Evolutionary conservation across 2,888 invertebrate species (phyloP), one percentile per base, ranked within the genome.

Genomic region (Ochlodes sylvanus): DNA sequence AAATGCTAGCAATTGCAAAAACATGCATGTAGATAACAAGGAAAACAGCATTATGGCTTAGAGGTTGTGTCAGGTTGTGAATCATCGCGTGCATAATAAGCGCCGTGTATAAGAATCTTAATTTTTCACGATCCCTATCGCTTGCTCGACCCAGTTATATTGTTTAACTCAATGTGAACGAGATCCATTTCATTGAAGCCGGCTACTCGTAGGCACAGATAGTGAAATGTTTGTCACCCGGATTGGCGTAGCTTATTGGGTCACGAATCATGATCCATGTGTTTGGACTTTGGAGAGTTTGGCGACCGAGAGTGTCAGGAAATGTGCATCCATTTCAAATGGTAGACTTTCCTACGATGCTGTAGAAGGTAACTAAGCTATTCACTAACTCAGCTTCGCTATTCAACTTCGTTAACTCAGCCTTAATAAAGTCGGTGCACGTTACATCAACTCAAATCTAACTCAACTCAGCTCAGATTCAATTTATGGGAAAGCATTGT

Each of bases 41-140:
- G 41, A 60, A 66, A 66, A 66, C 58, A 42, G 21, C 52, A 54
- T 65, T 47, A 14, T 47, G 50, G 27, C 19, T 27, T 32, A 32
- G 17, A 60, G 58, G 66, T 38, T 60, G 50, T 32, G 32, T 15
- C 42, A 21, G 58, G 58, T 54, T 15, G 38, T 61, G 66, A 66
- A 27, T 66, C 66, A 66, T 66, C 66, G 41, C 60, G 47, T 60
- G 60, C 34, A 66, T 66, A 66, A 66, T 66, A 52, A 60, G 42
- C 66, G 42, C 66, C 54, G 32, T 54, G 42, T 15, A 44, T 32
- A 60, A 54, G 66, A 60, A 63, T 55, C 52, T 66, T 66, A 60
- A 60, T 60, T 66, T 60, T 66, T 66, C 57, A 27, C 41, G 32
- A 66, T 66, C 66, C 17, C 58, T 60, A 60, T 52, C 50, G 60